Percentiles rank a stretch among this genome's conserved stretches.
Conservation (phyloP, 2,888 invertebrate genomes). For the Nasonia oneida region DNA sequence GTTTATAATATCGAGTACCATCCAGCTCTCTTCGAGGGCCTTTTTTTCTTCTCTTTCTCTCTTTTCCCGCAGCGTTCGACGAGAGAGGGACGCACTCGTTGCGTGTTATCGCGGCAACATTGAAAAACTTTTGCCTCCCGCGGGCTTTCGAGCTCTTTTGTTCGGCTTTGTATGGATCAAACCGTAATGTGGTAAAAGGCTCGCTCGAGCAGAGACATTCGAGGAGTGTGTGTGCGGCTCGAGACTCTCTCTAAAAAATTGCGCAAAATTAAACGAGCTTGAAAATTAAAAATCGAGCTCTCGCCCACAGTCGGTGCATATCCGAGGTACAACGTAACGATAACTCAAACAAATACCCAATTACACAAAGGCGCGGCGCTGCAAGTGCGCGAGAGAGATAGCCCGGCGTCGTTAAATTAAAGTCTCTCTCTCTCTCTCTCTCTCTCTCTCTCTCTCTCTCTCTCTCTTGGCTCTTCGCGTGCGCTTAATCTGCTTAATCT, state of each 20-base stretch:
- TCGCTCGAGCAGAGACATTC: neutral
- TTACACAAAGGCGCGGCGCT: conserved; percentile 48
- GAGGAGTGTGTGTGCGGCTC: too few relatives aligned
- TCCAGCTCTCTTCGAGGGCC: neutral
- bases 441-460: neutral
- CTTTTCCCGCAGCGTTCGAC: neutral
- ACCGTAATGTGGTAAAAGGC: neutral
- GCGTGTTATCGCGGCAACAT: conserved; percentile 8
- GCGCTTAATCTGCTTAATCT: conserved; percentile 69
- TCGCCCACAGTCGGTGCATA: neutral
- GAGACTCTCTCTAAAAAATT: too few relatives aligned
- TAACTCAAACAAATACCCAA: conserved; percentile 62
- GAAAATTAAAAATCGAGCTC: neutral
- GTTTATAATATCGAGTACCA: conserved; percentile 52
- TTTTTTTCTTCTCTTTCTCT: neutral
- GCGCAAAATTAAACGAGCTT: neutral
- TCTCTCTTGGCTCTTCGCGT: conserved; percentile 51
- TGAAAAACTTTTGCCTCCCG: conserved; percentile 16
- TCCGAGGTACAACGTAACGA: conserved; percentile 28
- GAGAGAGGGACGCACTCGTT: neutral
- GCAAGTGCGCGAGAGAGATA: conserved; percentile 23
- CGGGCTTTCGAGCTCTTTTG: neutral
- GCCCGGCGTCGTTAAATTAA: neutral
- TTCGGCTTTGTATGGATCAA: neutral
- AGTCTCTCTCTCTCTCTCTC: conserved; percentile 15